Evolutionary conservation across 1,140 invertebrate species (phyloP).

Genomic region (Magallana gigas): DNA sequence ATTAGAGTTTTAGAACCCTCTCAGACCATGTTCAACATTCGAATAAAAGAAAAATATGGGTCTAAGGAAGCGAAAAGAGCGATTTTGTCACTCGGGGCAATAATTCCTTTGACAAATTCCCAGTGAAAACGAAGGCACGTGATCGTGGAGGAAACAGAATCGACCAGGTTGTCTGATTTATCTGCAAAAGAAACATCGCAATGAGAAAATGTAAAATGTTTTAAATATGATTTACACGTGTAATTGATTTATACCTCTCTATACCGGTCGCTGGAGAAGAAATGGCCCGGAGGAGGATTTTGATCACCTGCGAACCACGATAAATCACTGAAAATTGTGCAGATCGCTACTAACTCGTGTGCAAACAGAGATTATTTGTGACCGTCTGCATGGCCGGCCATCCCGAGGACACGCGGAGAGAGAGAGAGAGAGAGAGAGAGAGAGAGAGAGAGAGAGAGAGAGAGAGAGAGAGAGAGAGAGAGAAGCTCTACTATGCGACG

Average conservation of each 20-base stretch:
- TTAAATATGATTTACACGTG: slow-evolving; percentile 38
- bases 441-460: background rate
- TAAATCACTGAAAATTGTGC: slow-evolving; percentile 31
- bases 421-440: too few relatives aligned
- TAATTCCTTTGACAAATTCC: slow-evolving; percentile 31
- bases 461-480: background rate
- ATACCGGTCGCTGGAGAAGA: background rate
- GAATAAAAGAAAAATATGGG: slow-evolving; percentile 25
- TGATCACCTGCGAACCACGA: slow-evolving; percentile 16
- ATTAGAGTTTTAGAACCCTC: slow-evolving; percentile 14
- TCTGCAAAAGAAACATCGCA: slow-evolving; percentile 31
- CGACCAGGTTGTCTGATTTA: slow-evolving; percentile 25
- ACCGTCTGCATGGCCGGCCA: background rate
- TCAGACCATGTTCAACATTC: slow-evolving; percentile 35
- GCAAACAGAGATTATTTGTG: slow-evolving; percentile 29
- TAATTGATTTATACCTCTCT: slow-evolving; percentile 36
- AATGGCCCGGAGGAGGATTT: background rate
- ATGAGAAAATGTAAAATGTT: slow-evolving; percentile 26
- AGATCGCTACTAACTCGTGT: slow-evolving; percentile 23
- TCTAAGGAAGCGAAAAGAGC: slow-evolving; percentile 22
- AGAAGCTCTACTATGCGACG: background rate
- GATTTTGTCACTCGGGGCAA: slow-evolving; percentile 21
- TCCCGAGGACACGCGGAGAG: background rate
- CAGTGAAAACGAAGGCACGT: slow-evolving; percentile 15
- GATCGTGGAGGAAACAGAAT: slow-evolving; percentile 3